phyloP scores from a whole-genome alignment of 1,140 invertebrate species.

The Drosophila simulans region DNA sequence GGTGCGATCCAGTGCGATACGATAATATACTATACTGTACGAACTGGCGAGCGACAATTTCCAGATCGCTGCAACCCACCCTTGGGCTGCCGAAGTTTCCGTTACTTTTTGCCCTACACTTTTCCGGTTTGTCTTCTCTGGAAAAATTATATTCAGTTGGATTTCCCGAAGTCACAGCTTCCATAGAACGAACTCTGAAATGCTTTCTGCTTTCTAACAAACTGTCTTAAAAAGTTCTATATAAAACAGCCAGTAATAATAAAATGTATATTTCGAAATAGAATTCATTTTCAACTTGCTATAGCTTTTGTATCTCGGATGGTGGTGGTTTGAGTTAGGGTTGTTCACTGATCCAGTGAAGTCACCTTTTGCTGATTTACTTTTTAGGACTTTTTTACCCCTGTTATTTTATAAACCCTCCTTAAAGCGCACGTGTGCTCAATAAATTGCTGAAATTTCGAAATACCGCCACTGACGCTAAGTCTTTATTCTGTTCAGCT shows the following conservation, averaged over 20 bases:
- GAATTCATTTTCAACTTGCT: not conserved
- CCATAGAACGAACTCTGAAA: too few species aligned
- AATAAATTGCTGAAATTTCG: slow-evolving; percentile 62
- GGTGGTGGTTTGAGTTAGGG: not conserved
- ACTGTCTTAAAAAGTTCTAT: too few species aligned
- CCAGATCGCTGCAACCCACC: slow-evolving; percentile 55
- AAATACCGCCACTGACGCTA: slow-evolving; percentile 50
- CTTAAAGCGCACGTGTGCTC: slow-evolving; percentile 60
- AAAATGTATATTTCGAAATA: too few species aligned
- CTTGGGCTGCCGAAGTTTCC: slow-evolving; percentile 27
- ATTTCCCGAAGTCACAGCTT: not conserved
- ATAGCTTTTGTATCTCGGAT: not conserved
- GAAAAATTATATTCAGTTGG: not conserved
- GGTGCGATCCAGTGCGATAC: slow-evolving; percentile 1
- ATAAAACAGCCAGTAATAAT: too few species aligned
- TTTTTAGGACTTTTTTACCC: not conserved
- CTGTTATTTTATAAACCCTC: not conserved
- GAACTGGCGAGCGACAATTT: slow-evolving; percentile 64
- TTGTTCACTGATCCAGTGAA: not conserved
- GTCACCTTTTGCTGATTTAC: slow-evolving; percentile 7
- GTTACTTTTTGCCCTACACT: slow-evolving; percentile 37
- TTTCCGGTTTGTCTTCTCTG: slow-evolving; percentile 1
- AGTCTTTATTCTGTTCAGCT: slow-evolving; percentile 64
- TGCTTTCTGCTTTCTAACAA: too few species aligned
- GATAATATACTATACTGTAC: not conserved